Percentiles rank a stretch among this genome's conserved stretches.
phyloP scores from a whole-genome alignment of 2,797 vertebrate genomes.

The Tarsius wallacei region DNA sequence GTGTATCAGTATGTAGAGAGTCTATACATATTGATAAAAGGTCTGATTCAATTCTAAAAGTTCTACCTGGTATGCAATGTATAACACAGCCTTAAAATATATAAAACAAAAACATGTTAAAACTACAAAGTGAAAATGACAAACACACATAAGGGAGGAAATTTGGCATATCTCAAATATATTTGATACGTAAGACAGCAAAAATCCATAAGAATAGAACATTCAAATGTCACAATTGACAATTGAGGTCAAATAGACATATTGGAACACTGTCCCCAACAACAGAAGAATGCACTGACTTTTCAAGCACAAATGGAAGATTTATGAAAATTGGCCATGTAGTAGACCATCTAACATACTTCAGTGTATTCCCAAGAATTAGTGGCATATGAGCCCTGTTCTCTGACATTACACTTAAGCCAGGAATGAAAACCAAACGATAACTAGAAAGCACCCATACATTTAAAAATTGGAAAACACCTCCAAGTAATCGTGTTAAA shows the following conservation, averaged over 20 bases:
- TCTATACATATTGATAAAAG: background rate
- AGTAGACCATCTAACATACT: background rate
- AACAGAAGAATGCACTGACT: background rate
- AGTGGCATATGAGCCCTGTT: background rate
- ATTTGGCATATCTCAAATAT: background rate
- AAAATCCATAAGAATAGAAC: background rate
- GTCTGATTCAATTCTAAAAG: background rate
- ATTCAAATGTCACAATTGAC: background rate
- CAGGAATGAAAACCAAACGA: background rate
- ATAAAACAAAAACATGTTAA: conserved; percentile 5
- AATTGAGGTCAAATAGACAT: background rate
- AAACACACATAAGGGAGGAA: background rate
- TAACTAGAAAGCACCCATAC: background rate
- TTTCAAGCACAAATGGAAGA: background rate
- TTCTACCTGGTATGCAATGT: background rate
- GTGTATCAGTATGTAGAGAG: background rate
- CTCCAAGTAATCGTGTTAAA: background rate
- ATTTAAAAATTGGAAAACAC: background rate
- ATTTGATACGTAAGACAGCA: background rate
- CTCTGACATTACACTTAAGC: background rate
- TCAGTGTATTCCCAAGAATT: background rate
- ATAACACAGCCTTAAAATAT: background rate
- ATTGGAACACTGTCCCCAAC: background rate
- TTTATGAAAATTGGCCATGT: background rate
- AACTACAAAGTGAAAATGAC: background rate